Evolutionary conservation across 2,888 invertebrate genomes (phyloP), one percentile per base, ranked within the genome.

Genomic region (Campoplex nolae): DNA sequence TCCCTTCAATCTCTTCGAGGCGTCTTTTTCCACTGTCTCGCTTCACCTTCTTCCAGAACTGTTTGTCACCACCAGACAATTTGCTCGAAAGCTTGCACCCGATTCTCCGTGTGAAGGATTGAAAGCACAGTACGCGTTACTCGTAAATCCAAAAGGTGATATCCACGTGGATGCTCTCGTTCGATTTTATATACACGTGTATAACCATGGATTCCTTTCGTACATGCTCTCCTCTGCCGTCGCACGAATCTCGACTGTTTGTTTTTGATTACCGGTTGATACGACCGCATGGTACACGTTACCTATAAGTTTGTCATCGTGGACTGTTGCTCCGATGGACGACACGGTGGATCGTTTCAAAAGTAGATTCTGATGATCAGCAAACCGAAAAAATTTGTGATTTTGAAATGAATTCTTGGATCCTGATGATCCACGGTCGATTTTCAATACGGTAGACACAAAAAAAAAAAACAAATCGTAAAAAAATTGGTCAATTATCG

Each of bases 221-320:
- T 51, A n/a, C n/a, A 4, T 67, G 58, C 23, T 32, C 80, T 79
- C 28, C 79, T 58, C 51, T 9, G 28, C 67, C 18, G 42, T 74
- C 4, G 4, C 54, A 35, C 8, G 71, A 80, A 80, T 85, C 74
- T 81, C 83, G 74, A 83, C 38, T 88, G 83, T 88, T 88, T 88
- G 80, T 83, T 83, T 83, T 86, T 84, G 80, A 83, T 87, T 88
- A 88, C 85, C 79, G 82, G 85, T 87, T 81, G 76, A 81, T 79
- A 78, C 82, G 75, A 4, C 8, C 80, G 65, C 38, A 75, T 58
- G 79, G 65, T 28, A 35, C 65, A 75, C 38, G 80, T 70, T 85
- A 65, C 67, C 56, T 51, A 42, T 51, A 42, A 42, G 70, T 35
- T 11, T 3, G 0, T 28, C 28, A 13, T 2, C 13, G 11, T 28